Evolutionary conservation across 2,888 invertebrate genomes (phyloP).

Genomic region (Nymphalis urticae): DNA sequence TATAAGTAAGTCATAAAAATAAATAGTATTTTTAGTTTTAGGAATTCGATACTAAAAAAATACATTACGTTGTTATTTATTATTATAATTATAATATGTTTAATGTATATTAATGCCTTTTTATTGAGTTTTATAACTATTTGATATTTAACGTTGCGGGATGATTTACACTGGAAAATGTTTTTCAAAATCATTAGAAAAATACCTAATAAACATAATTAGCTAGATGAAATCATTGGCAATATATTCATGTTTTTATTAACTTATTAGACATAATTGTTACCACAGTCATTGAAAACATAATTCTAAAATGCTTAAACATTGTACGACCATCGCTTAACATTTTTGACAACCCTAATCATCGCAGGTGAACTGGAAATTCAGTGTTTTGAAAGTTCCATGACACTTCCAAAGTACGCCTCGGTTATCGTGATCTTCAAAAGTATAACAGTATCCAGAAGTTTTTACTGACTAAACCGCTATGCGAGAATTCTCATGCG

Average conservation of each 20-base stretch:
- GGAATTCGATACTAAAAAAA: background rate
- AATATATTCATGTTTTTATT: too few species aligned
- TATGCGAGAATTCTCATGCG: conserved; percentile 13
- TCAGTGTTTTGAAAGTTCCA: conserved; percentile 31
- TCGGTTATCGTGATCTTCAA: conserved; percentile 29
- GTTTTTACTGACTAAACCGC: conserved; percentile 26
- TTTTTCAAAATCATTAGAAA: background rate
- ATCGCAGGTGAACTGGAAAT: conserved; percentile 30
- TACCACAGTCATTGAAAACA: background rate
- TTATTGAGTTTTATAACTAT: too few species aligned
- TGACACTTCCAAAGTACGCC: conserved; percentile 24
- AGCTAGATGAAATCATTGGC: too few species aligned
- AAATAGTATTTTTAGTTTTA: background rate
- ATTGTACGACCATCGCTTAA: background rate
- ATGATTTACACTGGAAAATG: too few species aligned
- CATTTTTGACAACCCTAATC: conserved; percentile 27
- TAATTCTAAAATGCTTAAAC: background rate
- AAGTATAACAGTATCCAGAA: conserved; percentile 21
- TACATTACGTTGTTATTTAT: too few species aligned
- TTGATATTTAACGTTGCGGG: too few species aligned
- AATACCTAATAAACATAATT: too few species aligned
- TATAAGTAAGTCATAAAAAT: background rate
- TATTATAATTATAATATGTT: too few species aligned
- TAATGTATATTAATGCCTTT: too few species aligned
- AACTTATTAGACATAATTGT: too few species aligned